Conservation (phyloP, 2,888 invertebrate species). For the Thumatha senex region DNA sequence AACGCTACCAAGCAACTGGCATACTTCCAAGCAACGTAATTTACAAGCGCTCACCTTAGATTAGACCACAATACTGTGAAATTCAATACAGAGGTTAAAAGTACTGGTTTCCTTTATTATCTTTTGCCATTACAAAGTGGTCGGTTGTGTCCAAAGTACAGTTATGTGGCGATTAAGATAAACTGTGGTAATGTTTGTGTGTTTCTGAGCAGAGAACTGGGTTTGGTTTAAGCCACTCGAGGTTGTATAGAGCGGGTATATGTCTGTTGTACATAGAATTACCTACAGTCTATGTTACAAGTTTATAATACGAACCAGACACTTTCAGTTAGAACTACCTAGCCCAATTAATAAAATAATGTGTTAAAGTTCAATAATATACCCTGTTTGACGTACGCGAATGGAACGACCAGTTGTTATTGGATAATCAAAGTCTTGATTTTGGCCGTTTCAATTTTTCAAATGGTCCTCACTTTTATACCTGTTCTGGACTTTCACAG, state of each 20-base stretch:
- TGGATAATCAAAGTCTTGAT: no score
- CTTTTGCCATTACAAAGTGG: slow-evolving; percentile 44
- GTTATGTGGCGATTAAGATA: slow-evolving; percentile 52
- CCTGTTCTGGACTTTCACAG: no score
- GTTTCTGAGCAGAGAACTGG: slow-evolving; percentile 41
- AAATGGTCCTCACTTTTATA: no score
- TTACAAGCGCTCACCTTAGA: slow-evolving; percentile 12
- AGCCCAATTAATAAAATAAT: no score
- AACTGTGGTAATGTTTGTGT: slow-evolving; percentile 32
- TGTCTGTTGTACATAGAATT: neutral
- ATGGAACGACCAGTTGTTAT: no score
- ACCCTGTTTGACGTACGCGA: no score
- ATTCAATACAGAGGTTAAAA: slow-evolving; percentile 28
- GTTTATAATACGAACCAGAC: no score
- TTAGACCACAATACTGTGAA: slow-evolving; percentile 8
- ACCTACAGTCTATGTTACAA: no score
- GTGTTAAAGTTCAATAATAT: no score
- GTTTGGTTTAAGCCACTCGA: slow-evolving; percentile 3
- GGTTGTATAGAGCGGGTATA: neutral
- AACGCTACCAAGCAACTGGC: neutral
- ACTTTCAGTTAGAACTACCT: no score
- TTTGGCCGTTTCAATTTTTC: no score
- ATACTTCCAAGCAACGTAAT: slow-evolving; percentile 8
- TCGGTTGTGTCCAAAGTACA: slow-evolving; percentile 29
- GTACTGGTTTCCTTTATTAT: slow-evolving; percentile 21